phyloP scores from a whole-genome alignment of 2,113 vertebrate genomes.

The Coryphaenoides rupestris region DNA sequence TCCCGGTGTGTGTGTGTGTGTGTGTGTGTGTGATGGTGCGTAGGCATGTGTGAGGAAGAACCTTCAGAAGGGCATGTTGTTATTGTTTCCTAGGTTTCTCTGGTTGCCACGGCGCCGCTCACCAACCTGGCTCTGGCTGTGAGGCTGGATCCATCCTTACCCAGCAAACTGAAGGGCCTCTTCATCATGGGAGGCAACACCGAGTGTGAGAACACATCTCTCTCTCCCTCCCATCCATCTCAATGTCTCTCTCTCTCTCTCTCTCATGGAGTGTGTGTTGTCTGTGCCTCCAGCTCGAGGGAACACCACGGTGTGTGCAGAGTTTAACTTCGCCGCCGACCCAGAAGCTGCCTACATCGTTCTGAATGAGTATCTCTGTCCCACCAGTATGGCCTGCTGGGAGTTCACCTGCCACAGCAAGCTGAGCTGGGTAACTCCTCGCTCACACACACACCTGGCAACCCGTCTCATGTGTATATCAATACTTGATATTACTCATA shows the following conservation, averaged over 20 bases:
- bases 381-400: conserved; percentile 75
- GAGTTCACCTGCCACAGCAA: conserved; percentile 73
- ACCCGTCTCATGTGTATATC: no score
- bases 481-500: no score
- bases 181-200: conserved; percentile 84
- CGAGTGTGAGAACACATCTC: conserved; percentile 59
- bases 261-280: background rate
- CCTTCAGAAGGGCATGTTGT: background rate
- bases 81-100: conserved; percentile 50
- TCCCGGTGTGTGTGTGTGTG: no score
- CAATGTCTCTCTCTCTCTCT: background rate
- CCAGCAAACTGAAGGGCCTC: conserved; percentile 68
- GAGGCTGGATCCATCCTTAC: conserved; percentile 74
- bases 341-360: conserved; percentile 79
- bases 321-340: conserved; percentile 77
- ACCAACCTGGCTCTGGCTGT: conserved; percentile 81
- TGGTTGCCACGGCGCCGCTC: conserved; percentile 73
- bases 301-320: conserved; percentile 70
- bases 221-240: no score
- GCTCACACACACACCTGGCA: no score
- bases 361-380: conserved; percentile 72
- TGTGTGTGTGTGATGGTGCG: background rate
- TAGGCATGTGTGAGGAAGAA: background rate
- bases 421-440: conserved; percentile 70
- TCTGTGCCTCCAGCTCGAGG: conserved; percentile 60